These are phyloP conservation scores for Prorops nasuta DNA, from an alignment of 1,140 invertebrate species.

Conservation along the genomic window DNA sequence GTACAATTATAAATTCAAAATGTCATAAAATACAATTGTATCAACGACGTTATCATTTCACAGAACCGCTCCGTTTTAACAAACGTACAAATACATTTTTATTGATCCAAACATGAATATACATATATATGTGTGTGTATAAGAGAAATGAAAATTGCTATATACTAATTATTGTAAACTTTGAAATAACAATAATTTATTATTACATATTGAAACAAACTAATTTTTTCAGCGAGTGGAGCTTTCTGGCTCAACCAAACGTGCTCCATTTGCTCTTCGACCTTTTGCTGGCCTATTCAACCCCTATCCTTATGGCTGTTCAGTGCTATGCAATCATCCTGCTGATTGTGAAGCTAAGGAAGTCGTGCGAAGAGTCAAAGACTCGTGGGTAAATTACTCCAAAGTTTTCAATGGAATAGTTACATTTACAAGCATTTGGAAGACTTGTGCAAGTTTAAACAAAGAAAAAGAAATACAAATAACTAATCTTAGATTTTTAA, in stretches of 20 bases:
- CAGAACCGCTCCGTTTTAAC: no score
- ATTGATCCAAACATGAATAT: no score
- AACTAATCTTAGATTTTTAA: no score
- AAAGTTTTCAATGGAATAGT: background rate
- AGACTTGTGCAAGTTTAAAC: conserved; percentile 54
- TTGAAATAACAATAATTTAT: conserved; percentile 1
- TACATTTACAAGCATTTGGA: conserved; percentile 44
- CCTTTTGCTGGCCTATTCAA: conserved; percentile 78
- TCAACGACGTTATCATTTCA: no score
- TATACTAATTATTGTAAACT: background rate
- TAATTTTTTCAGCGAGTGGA: conserved; percentile 38
- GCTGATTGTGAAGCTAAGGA: conserved; percentile 72
- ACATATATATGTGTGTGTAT: background rate
- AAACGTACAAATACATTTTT: no score
- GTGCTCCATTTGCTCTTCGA: conserved; percentile 67
- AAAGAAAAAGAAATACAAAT: conserved; percentile 58
- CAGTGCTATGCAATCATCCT: conserved; percentile 79
- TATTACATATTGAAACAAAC: background rate
- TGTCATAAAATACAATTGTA: no score
- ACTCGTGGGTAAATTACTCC: conserved; percentile 61
- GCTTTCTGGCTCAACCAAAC: conserved; percentile 45
- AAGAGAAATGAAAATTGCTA: background rate
- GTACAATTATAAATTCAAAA: no score
- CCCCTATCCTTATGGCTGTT: conserved; percentile 75
- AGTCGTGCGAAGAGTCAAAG: conserved; percentile 69